Conservation (phyloP, 37 sponge, comb jelly and placozoan genomes). For the Ephydatia muelleri region DNA sequence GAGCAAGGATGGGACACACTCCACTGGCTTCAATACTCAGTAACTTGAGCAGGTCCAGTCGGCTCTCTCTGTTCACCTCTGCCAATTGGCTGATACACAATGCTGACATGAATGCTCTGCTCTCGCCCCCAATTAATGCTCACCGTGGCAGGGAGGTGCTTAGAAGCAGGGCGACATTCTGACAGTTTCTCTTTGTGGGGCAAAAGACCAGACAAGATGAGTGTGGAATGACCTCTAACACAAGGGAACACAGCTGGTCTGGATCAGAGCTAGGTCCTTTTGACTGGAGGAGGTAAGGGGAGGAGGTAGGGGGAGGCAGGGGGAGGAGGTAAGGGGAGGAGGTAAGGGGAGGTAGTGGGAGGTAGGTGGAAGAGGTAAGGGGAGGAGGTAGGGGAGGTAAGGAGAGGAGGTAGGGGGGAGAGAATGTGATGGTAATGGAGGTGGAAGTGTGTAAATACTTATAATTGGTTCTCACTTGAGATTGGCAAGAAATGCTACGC, state of each 20-base stretch:
- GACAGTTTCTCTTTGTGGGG: conserved; percentile 90
- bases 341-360: not conserved
- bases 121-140: not conserved
- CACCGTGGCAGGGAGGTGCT: conserved; percentile 57
- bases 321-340: not conserved
- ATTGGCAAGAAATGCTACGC: not conserved
- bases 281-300: too few relatives aligned
- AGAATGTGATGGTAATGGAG: not conserved
- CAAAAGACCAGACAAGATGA: conserved; percentile 93
- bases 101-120: not conserved
- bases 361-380: not conserved
- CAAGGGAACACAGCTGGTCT: conserved; percentile 68
- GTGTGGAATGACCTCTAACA: conserved; percentile 77
- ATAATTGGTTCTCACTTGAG: not conserved
- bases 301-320: conserved; percentile 8
- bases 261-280: conserved; percentile 28
- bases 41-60: conserved; percentile 17
- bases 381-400: conserved; percentile 5
- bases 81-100: not conserved
- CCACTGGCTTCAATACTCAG: conserved; percentile 66
- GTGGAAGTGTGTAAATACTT: not conserved
- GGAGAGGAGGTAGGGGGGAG: not conserved
- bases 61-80: not conserved
- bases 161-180: conserved; percentile 84
- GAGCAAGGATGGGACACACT: conserved; percentile 75